A percentile compares a stretch with the other conserved stretches of the same genome.
These are phyloP conservation scores for Hypsopygia costalis DNA, from an alignment of 2,888 invertebrate species.

Conservation along the genomic window DNA sequence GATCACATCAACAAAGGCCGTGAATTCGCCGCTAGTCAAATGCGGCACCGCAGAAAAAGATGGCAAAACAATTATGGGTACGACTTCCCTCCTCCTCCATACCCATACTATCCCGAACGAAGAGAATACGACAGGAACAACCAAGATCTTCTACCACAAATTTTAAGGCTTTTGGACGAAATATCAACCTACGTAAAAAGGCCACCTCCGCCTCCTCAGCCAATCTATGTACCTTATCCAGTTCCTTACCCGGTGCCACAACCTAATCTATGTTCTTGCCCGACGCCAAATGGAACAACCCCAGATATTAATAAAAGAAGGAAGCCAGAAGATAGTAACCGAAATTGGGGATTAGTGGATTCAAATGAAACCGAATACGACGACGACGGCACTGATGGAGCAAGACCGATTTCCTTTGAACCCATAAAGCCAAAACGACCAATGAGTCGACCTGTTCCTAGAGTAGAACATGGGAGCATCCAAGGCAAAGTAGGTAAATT, in stretches of 20 bases:
- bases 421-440: conserved; percentile 32
- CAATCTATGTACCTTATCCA: conserved; percentile 58
- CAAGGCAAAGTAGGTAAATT: conserved; percentile 24
- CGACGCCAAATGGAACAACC: conserved; percentile 16
- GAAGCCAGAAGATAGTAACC: conserved; percentile 44
- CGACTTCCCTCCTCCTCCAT: conserved; percentile 37
- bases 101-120: conserved; percentile 40
- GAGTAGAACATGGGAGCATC: conserved; percentile 41
- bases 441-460: conserved; percentile 27
- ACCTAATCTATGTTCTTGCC: conserved; percentile 25
- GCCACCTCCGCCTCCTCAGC: conserved; percentile 42
- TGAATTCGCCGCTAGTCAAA: conserved; percentile 27
- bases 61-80: conserved; percentile 50
- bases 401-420: conserved; percentile 55
- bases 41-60: conserved; percentile 45
- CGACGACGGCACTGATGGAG: conserved; percentile 37
- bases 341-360: conserved; percentile 49
- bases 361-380: conserved; percentile 28
- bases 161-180: conserved; percentile 52
- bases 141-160: conserved; percentile 43
- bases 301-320: conserved; percentile 35
- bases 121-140: conserved; percentile 41
- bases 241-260: conserved; percentile 42
- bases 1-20: conserved; percentile 24
- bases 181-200: conserved; percentile 40